Conservation (phyloP, 2,113 vertebrate species). For the Hydrolagus affinis region DNA sequence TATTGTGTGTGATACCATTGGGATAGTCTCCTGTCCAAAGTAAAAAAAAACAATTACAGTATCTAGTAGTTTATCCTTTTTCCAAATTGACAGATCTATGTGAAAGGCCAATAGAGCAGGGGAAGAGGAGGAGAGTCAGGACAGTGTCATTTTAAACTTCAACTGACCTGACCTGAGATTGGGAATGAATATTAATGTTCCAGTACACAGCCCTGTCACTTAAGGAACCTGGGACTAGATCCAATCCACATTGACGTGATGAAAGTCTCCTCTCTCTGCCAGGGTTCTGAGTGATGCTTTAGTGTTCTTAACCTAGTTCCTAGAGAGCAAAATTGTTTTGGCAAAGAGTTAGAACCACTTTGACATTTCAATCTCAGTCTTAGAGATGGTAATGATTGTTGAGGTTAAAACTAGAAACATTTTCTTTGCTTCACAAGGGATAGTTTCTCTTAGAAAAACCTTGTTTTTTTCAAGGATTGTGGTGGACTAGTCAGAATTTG, state of each 20-base stretch:
- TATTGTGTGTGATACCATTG: neutral
- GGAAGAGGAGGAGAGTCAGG: too few species aligned
- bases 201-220: neutral
- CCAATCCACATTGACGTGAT: neutral
- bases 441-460: too few species aligned
- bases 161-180: neutral
- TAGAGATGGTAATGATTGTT: neutral
- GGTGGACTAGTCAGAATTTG: too few species aligned
- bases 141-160: neutral
- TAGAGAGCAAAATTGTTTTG: neutral
- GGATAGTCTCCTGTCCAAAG: neutral
- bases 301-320: neutral
- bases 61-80: neutral
- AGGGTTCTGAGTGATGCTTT: neutral
- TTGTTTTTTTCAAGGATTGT: too few species aligned
- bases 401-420: neutral
- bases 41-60: neutral
- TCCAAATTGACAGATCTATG: too few species aligned
- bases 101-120: too few species aligned
- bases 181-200: neutral
- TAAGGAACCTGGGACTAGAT: neutral
- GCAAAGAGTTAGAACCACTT: neutral
- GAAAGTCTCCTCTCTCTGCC: neutral
- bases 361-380: neutral
- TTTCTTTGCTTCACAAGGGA: too few species aligned